These are phyloP conservation scores for Calameuta pallipes DNA, from an alignment of 2,888 invertebrate genomes.

Conservation along the genomic window DNA sequence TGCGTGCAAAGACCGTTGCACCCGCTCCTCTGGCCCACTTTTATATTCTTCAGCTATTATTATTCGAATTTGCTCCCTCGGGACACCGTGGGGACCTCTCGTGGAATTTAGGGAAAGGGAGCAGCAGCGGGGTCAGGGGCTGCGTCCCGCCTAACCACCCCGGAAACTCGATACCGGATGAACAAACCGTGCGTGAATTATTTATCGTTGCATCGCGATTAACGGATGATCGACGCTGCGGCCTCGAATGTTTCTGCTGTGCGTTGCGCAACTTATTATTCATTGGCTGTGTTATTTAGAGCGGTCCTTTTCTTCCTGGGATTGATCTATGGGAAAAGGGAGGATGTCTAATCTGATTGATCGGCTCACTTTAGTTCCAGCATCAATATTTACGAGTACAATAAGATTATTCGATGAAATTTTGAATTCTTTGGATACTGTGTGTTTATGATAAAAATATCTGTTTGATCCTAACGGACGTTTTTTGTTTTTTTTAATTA, in stretches of 20 bases:
- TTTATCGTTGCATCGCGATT: background rate
- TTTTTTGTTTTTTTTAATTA: background rate
- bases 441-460: background rate
- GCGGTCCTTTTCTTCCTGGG: background rate
- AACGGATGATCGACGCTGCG: background rate
- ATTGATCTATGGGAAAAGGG: background rate
- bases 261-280: background rate
- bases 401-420: background rate
- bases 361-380: background rate
- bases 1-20: slow-evolving; percentile 47
- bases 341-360: background rate
- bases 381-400: background rate
- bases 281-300: background rate
- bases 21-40: slow-evolving; percentile 48
- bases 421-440: background rate
- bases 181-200: background rate
- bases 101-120: background rate
- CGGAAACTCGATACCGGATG: background rate
- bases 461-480: background rate
- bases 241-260: background rate
- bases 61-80: slow-evolving; percentile 1
- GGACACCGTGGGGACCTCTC: background rate
- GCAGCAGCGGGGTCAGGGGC: background rate
- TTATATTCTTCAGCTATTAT: slow-evolving; percentile 32
- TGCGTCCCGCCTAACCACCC: background rate